Percentiles rank a stretch among this genome's conserved stretches.
Evolutionary conservation across 37 sponge, comb jelly and placozoan genomes (phyloP).

Genomic region (Beroe forskalii): DNA sequence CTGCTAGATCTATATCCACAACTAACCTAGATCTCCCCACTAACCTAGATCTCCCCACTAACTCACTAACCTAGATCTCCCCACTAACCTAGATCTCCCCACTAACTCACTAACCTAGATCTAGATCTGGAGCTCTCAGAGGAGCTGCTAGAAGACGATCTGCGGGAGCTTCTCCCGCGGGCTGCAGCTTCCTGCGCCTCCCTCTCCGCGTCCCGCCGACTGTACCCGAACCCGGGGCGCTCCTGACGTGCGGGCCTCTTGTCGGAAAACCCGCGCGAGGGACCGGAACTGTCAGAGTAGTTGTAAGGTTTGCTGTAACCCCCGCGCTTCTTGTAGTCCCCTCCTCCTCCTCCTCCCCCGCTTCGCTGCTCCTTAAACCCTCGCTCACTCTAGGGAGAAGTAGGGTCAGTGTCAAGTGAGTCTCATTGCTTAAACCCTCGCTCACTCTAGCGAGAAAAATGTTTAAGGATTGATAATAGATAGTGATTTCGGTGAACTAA

Average conservation of each 20-base stretch:
- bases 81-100: too few species aligned
- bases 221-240: constrained; percentile 49
- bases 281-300: neutral
- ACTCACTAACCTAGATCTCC: too few species aligned
- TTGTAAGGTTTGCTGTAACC: neutral
- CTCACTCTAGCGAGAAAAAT: too few species aligned
- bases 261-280: neutral
- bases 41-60: too few species aligned
- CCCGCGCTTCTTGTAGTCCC: neutral
- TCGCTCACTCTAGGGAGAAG: too few species aligned
- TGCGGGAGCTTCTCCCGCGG: neutral
- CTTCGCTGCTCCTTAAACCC: neutral
- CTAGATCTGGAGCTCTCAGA: neutral
- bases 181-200: constrained; percentile 6
- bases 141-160: neutral
- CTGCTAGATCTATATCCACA: too few species aligned
- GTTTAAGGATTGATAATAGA: too few species aligned
- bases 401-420: too few species aligned
- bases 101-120: too few species aligned
- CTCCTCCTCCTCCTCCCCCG: neutral
- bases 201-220: constrained; percentile 24
- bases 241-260: neutral
- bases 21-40: too few species aligned
- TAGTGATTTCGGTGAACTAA: too few species aligned
- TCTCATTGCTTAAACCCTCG: too few species aligned